A percentile compares a stretch with the other conserved stretches of the same genome.
phyloP scores from a whole-genome alignment of 2,113 vertebrate genomes.

The Mesitornis unicolor region DNA sequence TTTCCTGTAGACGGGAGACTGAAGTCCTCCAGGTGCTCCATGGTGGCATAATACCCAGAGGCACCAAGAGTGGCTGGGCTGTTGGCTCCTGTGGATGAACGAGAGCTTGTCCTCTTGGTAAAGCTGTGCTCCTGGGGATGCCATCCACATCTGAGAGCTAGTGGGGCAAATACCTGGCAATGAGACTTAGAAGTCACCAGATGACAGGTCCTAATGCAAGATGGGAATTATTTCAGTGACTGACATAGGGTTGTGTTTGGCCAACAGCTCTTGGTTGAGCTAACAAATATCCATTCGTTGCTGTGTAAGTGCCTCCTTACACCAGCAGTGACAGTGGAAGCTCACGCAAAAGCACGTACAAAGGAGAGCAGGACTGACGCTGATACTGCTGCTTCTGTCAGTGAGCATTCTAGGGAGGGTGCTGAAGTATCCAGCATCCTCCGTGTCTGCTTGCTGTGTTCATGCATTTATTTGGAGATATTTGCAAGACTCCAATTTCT shows the following conservation, averaged over 20 bases:
- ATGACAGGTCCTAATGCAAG: neutral
- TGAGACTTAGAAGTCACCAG: neutral
- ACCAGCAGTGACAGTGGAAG: neutral
- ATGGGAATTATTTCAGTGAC: neutral
- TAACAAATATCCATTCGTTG: neutral
- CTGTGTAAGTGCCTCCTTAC: neutral
- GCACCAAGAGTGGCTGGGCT: neutral
- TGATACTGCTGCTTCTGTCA: neutral
- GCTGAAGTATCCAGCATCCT: neutral
- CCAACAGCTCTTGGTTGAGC: neutral
- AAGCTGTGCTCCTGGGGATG: neutral
- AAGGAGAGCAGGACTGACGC: neutral
- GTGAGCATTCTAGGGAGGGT: neutral
- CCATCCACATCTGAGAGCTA: rapidly evolving
- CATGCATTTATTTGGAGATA: neutral
- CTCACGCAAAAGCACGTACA: neutral
- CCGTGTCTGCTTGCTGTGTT: neutral
- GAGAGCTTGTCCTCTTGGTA: neutral
- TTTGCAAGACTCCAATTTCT: neutral
- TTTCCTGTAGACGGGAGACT: neutral
- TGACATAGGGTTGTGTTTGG: neutral
- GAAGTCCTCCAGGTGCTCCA: neutral
- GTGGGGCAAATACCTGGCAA: rapidly evolving
- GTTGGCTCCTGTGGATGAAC: neutral
- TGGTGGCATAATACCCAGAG: rapidly evolving